Evolutionary conservation across 2,113 vertebrate genomes (phyloP), one percentile per base, ranked within the genome.

Genomic region (Myrmecobius fasciatus): DNA sequence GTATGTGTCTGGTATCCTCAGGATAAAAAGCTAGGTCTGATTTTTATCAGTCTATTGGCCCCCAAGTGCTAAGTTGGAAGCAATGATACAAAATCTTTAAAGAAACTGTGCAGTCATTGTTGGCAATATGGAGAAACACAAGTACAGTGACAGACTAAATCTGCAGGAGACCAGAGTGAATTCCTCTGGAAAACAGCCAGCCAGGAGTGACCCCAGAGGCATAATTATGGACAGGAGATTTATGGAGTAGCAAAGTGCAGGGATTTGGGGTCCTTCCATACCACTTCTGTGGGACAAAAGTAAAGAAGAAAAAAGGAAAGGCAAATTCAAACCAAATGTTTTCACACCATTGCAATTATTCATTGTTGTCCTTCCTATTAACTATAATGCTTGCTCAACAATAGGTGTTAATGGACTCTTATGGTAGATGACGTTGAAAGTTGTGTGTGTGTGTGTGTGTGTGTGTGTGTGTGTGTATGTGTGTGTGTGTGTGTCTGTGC

Each of bases 371-470:
- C 8, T n/a, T 89, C 31, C 46, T 14, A 83, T 94, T 96, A 97
- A 96, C 95, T 96, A 52, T 2, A 52, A 60, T 92, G 96, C 96
- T 91, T 93, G 52, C 89, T 96, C 89, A 97, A 95, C 96, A 96
- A 96, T 94, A 96, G 94, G 94, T 95, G 92, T 91, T 96, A 96
- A 97, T 96, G 97, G 97, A 97, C 95, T 96, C 90, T 51, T 53
- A 94, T 52, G 94, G 93, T 93, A 90, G 96, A 97, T 89, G 90
- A 90, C 88, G 92, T 94, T 94, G 94, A 97, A 96, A 96, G n/a
- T 9, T 93, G 90, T 75, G 14, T 75, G 60, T 75, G 14, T 75
- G 31, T n/a, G 60, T n/a, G 60, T 75, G 60, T 75, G 67, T n/a
- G 36, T 67, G 56, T 60, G 28, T 60, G 56, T 60, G 56, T 31